Base-by-base conservation (phyloP, 1,140 invertebrate genomes). In the Vanessa tameamea region DNA sequence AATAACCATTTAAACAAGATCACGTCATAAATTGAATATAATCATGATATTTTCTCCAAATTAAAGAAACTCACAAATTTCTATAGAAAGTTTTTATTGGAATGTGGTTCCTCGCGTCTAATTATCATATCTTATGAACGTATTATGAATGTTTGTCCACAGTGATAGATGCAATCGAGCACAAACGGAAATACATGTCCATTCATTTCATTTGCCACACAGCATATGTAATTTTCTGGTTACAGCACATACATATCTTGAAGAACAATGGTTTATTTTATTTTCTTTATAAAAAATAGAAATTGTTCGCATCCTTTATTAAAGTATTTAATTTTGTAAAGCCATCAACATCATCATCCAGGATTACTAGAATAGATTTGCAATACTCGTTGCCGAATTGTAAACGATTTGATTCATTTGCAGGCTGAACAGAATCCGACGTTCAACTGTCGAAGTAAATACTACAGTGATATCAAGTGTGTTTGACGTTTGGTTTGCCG, bases 111-210 rank as follows among this genome's bases (percentile, higher is more conserved):
- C 14, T 59, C 20, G 55, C 9, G 26, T n/a, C 57, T 69, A 47
- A 69, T 69, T 69, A 69, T n/a, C 68, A 69, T 61, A 61, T 61
- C 64, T 47, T 65, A 31, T 37, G 15, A 66, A 50, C 15, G 23
- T 57, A n/a, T n/a, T n/a, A 55, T 43, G 50, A 37, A 53, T 26
- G 66, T 68, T 55, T 13, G 43, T 15, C 47, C n/a, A 53, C 20
- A 61, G 20, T 20, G 50, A 53, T 47, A 57, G 51, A 72, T 72
- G 16, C 64, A 65, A 65, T 72, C 63, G n/a, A 72, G 53, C 31
- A 57, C 63, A 72, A 72, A 65, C 63, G 63, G 70, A 72, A 64
- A 72, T 57, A 65, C 50, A 31, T 64, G 20, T 12, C 51, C 47
- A 63, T 57, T 61, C 23, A 69, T 48, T 61, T 23, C 57, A 64